Evolutionary conservation across 1,140 invertebrate species (phyloP), one percentile per base, ranked within the genome.

Genomic region (Formica selysi): DNA sequence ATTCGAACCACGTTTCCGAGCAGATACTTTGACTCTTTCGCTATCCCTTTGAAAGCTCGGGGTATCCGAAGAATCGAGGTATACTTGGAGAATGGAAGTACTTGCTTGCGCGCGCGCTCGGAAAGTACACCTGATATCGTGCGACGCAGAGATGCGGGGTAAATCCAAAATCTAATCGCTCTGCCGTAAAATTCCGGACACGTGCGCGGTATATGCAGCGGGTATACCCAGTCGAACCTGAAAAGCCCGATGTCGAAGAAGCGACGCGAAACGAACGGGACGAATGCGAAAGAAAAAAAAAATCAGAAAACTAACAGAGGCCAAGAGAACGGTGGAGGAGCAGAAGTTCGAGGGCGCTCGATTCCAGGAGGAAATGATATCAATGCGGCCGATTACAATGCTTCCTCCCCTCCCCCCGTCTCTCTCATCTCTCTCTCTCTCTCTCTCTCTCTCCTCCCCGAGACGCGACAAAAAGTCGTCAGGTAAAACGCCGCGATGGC

Each of bases 81-180:
- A 83, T 61, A 83, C 79, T 83, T 48, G 38, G 79, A 61, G 79
- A 83, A 83, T 83, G 79, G 74, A 74, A 74, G 79, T 61, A 61
- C 79, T 83, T 61, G 13, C 54, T 73, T 84, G 87, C 85, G 78
- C 86, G 86, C 88, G 86, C 85, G 64, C 54, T 79, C 78, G 84
- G 64, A 65, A 65, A 68, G 80, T 86, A 83, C 67, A 80, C 54
- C 65, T 62, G 74, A 80, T 86, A 86, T 88, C 83, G 59, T 59
- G 64, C 85, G 79, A 83, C 76, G 62, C 57, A 13, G 44, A 51
- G 44, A 36, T 67, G 67, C 65, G 80, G 67, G 86, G 76, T 89
- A 90, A 90, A 90, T 90, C 90, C 87, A 84, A 85, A 87, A 91
- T 91, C 87, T 80, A 91, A 90, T 90, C 83, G 84, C 89, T 81